These are phyloP conservation scores for Drosophila nigritarsus DNA, from an alignment of 2,888 invertebrate genomes.

Conservation along the genomic window DNA sequence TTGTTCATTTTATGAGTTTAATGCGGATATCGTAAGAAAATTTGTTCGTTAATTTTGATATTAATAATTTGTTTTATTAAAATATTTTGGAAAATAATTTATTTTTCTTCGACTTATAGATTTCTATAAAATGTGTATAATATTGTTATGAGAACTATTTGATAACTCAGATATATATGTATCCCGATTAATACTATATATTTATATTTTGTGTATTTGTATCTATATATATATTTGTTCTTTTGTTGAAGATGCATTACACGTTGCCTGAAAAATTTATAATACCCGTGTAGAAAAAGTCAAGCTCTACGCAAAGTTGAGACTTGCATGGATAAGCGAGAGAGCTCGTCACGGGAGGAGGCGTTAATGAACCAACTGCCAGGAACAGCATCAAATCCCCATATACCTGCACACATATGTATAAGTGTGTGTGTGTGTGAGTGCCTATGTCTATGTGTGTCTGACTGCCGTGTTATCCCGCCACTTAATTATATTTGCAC, in stretches of 20 bases:
- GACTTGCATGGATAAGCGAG: conserved; percentile 16
- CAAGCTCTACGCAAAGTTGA: conserved; percentile 50
- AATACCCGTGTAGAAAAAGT: conserved; percentile 15
- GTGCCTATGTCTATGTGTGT: conserved; percentile 23
- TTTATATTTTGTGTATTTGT: not conserved
- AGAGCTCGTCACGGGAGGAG: not conserved
- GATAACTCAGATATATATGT: too few relatives aligned
- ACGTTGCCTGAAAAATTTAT: not conserved
- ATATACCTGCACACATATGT: not conserved
- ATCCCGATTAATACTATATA: not conserved
- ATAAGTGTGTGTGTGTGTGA: not conserved
- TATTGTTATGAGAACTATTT: too few relatives aligned
- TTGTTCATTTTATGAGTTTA: too few relatives aligned
- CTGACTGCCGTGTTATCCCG: conserved; percentile 48
- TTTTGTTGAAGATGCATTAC: not conserved
- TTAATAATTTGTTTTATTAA: too few relatives aligned
- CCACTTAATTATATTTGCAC: conserved; percentile 74
- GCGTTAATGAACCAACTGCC: conserved; percentile 60
- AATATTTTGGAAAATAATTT: too few relatives aligned
- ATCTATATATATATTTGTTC: too few relatives aligned
- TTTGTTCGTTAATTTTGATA: too few relatives aligned
- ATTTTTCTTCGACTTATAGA: too few relatives aligned
- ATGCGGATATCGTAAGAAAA: too few relatives aligned
- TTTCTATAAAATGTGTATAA: too few relatives aligned
- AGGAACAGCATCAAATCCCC: conserved; percentile 37